Evolutionary conservation across 2,888 invertebrate genomes (phyloP).

Genomic region (Cataglyphis altisquamis): DNA sequence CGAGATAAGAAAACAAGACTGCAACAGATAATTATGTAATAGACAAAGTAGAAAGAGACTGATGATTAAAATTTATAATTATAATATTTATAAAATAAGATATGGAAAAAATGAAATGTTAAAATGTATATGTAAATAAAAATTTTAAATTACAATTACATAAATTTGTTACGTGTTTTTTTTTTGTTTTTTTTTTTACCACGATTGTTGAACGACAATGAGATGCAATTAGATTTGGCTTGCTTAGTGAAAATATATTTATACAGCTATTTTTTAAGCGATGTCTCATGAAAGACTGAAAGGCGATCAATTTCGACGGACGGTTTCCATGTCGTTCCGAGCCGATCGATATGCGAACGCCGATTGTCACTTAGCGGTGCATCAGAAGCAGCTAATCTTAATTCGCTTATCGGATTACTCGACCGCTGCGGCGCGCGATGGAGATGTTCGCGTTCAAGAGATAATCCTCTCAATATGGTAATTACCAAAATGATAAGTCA

Average conservation of each 20-base stretch:
- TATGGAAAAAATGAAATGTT: not conserved
- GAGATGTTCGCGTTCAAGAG: constrained; percentile 84
- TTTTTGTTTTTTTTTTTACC: constrained; percentile 1
- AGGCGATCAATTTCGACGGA: constrained; percentile 58
- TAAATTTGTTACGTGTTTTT: not conserved
- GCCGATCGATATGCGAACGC: constrained; percentile 80
- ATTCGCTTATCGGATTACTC: constrained; percentile 86
- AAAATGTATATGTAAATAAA: not conserved
- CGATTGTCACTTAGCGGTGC: constrained; percentile 84
- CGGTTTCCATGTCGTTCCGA: constrained; percentile 76
- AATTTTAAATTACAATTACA: not conserved
- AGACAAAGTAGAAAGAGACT: not conserved
- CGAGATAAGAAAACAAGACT: not conserved
- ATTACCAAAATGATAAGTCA: constrained; percentile 78
- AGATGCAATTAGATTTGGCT: constrained; percentile 8
- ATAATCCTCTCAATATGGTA: constrained; percentile 85
- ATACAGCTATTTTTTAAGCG: not conserved
- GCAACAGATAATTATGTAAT: not conserved
- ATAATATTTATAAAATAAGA: not conserved
- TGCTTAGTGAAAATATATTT: not conserved
- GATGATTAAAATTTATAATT: not conserved
- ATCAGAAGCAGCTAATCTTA: constrained; percentile 85
- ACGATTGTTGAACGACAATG: not conserved
- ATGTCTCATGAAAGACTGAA: constrained; percentile 10
- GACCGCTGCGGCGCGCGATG: constrained; percentile 76